Conservation (phyloP, 2,797 vertebrate species). For the Urophycis tenuis region DNA sequence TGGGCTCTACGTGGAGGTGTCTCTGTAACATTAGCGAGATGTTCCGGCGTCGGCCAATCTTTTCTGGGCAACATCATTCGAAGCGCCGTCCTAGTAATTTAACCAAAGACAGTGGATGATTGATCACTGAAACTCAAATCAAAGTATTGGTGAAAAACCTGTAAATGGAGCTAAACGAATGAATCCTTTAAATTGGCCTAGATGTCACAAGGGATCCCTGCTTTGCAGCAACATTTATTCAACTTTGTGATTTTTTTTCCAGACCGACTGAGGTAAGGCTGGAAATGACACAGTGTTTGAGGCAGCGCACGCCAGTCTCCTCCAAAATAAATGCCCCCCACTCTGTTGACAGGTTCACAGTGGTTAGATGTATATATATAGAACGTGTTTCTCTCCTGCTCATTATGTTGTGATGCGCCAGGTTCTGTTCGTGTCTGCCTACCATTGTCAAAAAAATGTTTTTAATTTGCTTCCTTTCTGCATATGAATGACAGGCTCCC, state of each 20-base stretch:
- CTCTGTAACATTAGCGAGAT: not conserved
- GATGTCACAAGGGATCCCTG: not conserved
- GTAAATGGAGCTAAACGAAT: not conserved
- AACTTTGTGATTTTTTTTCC: not conserved
- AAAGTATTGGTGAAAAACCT: not conserved
- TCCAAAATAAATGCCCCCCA: not conserved
- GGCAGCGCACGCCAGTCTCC: not conserved
- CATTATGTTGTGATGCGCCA: slow-evolving; percentile 35
- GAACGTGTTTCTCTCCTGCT: slow-evolving; percentile 28
- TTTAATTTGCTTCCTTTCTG: not conserved
- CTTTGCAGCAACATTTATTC: slow-evolving; percentile 6
- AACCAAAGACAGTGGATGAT: not conserved
- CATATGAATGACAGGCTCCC: not conserved
- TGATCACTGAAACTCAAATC: slow-evolving; percentile 1
- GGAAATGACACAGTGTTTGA: not conserved
- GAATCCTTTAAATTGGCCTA: not conserved
- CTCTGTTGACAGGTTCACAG: slow-evolving; percentile 2
- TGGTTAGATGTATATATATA: not conserved
- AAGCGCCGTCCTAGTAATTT: not conserved
- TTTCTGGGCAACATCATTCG: not conserved
- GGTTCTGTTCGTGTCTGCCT: slow-evolving; percentile 20
- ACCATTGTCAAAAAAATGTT: not conserved
- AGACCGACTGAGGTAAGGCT: not conserved
- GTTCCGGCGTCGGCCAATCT: not conserved
- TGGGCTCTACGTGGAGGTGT: not conserved